Conservation (phyloP, 1,140 invertebrate species). For the Trichomalopsis sarcophagae region DNA sequence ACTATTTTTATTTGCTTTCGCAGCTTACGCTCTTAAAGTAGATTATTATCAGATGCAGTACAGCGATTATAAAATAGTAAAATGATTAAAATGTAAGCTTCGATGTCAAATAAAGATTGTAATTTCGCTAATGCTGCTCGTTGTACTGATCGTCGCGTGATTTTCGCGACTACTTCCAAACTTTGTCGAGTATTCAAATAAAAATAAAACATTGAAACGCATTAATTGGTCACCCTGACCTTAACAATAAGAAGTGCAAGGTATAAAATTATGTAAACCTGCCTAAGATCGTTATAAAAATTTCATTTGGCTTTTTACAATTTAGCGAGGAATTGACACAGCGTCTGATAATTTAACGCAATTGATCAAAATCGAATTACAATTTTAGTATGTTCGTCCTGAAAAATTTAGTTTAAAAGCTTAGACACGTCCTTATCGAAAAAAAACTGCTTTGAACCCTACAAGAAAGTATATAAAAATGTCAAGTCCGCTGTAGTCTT, state of each 20-base stretch:
- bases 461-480: constrained; percentile 22
- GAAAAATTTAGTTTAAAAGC: neutral
- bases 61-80: constrained; percentile 21
- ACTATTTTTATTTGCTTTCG: constrained; percentile 39
- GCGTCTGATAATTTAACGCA: neutral
- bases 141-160: constrained; percentile 24
- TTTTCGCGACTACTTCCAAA: constrained; percentile 43
- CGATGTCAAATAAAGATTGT: constrained; percentile 25
- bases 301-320: constrained; percentile 9
- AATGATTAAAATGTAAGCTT: constrained; percentile 29
- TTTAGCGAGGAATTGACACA: constrained; percentile 32
- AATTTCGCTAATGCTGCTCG: constrained; percentile 33
- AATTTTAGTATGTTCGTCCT: constrained; percentile 19
- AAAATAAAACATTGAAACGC: neutral
- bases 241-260: neutral
- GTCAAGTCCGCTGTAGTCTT: constrained; percentile 2
- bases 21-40: neutral
- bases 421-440: neutral
- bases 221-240: neutral
- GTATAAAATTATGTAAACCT: neutral
- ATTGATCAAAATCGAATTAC: constrained; percentile 9
- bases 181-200: constrained; percentile 26
- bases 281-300: neutral
- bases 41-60: neutral
- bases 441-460: neutral